A percentile compares a stretch with the other conserved stretches of the same genome.
Evolutionary conservation across 2,113 vertebrate species (phyloP).

Genomic region (Oncorhynchus keta): DNA sequence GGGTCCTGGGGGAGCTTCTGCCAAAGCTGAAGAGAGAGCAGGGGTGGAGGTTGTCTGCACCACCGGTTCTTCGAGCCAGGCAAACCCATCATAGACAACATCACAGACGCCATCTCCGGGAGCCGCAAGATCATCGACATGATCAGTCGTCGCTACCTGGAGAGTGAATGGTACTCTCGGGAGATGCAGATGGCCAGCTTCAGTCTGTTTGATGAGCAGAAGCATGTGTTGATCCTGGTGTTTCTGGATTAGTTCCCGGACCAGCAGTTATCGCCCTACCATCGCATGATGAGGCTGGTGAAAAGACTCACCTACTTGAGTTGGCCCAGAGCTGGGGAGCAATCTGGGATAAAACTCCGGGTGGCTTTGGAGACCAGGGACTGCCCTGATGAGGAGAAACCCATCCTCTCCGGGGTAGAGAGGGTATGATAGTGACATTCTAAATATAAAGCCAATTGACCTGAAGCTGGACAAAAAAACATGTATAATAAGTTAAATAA

Average conservation of each 20-base stretch:
- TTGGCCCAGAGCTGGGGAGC: slow-evolving; percentile 57
- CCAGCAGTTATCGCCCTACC: slow-evolving; percentile 62
- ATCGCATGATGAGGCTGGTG: slow-evolving; percentile 71
- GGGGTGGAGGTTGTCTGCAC: slow-evolving; percentile 76
- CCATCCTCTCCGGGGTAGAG: slow-evolving; percentile 14
- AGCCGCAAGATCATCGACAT: slow-evolving; percentile 70
- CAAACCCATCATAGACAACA: slow-evolving; percentile 74
- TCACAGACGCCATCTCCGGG: slow-evolving; percentile 74
- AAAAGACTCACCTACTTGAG: slow-evolving; percentile 69
- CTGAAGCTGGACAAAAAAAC: too few relatives aligned
- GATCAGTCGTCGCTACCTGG: slow-evolving; percentile 70
- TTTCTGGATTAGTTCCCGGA: slow-evolving; percentile 74
- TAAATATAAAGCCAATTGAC: too few relatives aligned
- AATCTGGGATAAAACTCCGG: slow-evolving; percentile 76
- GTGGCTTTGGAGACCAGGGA: slow-evolving; percentile 57
- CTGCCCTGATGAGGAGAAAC: slow-evolving; percentile 4
- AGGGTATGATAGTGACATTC: background rate
- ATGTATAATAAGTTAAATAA: too few relatives aligned
- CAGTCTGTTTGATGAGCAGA: slow-evolving; percentile 74
- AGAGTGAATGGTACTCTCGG: slow-evolving; percentile 77
- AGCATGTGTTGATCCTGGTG: slow-evolving; percentile 75
- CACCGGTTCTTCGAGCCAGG: slow-evolving; percentile 79
- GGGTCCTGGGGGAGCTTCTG: slow-evolving; percentile 68
- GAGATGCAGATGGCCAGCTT: slow-evolving; percentile 77
- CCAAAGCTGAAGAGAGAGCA: slow-evolving; percentile 72